Percentiles rank a stretch among this genome's conserved stretches.
phyloP scores from a whole-genome alignment of 2,113 vertebrate genomes.

The Salminus brasiliensis region DNA sequence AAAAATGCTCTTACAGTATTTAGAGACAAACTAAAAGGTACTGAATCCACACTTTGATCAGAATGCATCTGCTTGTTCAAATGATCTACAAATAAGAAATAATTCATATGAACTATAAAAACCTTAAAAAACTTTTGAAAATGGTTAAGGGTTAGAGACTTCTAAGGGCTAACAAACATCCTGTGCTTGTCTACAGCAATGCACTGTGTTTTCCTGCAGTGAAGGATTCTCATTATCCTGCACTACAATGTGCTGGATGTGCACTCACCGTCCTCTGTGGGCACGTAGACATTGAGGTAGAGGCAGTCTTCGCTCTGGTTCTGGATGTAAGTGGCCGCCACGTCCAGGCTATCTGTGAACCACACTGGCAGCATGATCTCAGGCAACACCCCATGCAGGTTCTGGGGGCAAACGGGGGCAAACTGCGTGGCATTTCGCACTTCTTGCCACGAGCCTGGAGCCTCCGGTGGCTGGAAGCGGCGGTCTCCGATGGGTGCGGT shows the following conservation, averaged over 20 bases:
- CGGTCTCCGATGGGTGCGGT: slow-evolving; percentile 87
- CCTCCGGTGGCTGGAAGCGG: slow-evolving; percentile 88
- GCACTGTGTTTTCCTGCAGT: not conserved
- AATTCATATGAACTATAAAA: not conserved
- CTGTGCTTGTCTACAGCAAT: not conserved
- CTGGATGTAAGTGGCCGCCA: slow-evolving; percentile 88
- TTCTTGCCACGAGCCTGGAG: slow-evolving; percentile 89
- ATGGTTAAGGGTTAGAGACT: no score
- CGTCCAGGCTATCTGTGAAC: slow-evolving; percentile 92
- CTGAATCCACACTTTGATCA: no score
- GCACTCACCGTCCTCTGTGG: slow-evolving; percentile 91
- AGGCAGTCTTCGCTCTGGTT: slow-evolving; percentile 95
- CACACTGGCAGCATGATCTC: slow-evolving; percentile 93
- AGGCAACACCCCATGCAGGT: slow-evolving; percentile 87
- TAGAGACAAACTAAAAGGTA: no score
- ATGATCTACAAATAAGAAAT: not conserved
- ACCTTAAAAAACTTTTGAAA: not conserved
- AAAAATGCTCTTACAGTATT: no score
- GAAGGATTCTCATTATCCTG: not conserved
- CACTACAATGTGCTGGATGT: slow-evolving; percentile 2
- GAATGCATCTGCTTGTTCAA: not conserved
- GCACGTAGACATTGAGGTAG: slow-evolving; percentile 93
- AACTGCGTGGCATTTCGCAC: slow-evolving; percentile 90
- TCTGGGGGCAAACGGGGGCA: slow-evolving; percentile 90
- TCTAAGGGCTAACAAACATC: not conserved